Conservation (phyloP, 2,797 vertebrate species). For the Microctenopoma steveboyesi region DNA sequence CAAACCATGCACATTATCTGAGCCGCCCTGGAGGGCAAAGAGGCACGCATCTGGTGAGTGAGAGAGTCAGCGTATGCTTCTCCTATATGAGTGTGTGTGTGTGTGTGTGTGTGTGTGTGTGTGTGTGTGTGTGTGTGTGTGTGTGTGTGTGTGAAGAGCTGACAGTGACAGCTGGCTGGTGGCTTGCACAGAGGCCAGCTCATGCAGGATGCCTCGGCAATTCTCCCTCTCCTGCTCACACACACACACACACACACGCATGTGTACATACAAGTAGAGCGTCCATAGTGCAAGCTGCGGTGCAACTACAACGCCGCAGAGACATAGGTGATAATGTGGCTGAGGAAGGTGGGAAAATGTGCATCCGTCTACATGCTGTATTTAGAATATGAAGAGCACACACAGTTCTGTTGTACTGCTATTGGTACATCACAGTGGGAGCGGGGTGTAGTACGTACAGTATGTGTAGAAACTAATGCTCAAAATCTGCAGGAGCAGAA, state of each 20-base stretch:
- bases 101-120: background rate
- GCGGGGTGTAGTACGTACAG: background rate
- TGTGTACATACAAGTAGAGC: slow-evolving; percentile 3
- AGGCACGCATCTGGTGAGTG: slow-evolving; percentile 42
- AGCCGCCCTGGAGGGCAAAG: slow-evolving; percentile 36
- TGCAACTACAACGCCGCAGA: slow-evolving; percentile 8
- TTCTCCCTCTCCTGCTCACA: slow-evolving; percentile 11
- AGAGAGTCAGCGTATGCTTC: slow-evolving; percentile 36
- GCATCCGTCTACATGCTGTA: slow-evolving; percentile 1
- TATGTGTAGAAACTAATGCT: too few relatives aligned
- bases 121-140: too few relatives aligned
- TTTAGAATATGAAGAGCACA: slow-evolving; percentile 6
- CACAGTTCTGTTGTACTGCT: background rate
- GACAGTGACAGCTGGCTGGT: slow-evolving; percentile 57
- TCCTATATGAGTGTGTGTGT: background rate
- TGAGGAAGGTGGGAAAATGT: slow-evolving; percentile 28
- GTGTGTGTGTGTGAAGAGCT: slow-evolving; percentile 18
- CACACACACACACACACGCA: slow-evolving; percentile 4
- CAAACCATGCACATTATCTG: slow-evolving; percentile 35
- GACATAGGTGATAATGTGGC: slow-evolving; percentile 45
- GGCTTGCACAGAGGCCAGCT: slow-evolving; percentile 32
- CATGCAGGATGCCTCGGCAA: slow-evolving; percentile 30
- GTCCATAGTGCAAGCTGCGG: slow-evolving; percentile 18
- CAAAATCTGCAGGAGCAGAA: too few relatives aligned
- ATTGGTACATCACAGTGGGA: background rate